Evolutionary conservation across 2,797 vertebrate genomes (phyloP), one percentile per base, ranked within the genome.

Genomic region (Crypturellus tataupa): DNA sequence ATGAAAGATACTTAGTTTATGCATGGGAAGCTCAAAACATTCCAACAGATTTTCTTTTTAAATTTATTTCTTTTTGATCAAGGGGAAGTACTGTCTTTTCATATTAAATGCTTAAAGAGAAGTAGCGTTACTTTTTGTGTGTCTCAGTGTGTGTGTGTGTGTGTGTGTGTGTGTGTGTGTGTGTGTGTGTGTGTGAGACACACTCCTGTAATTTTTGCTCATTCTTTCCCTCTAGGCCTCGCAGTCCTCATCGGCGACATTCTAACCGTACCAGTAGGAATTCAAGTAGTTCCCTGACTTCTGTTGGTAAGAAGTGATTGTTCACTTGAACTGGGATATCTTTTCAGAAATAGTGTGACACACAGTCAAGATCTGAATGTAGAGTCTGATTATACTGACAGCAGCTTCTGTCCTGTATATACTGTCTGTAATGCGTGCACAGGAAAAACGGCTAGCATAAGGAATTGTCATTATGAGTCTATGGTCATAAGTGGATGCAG

Each of bases 201-300:
- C 55, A 39, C 40, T 33, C 29, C 16, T 8, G 18, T 81, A 33
- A 64, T 51, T 77, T 46, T 70, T 65, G 5, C 77, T 65, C 39
- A 1, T 75, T 88, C 7, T 89, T 95, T 92, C 88, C 82, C 73
- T 94, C 15, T 53, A 99, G 99, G 97, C 98, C 98, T 49, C 98
- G 98, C 95, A 99, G 99, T 97, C 99, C 99, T 83, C 98, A 98
- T 12, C 91, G 95, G 69, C 97, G 99, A 94, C 97, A 98, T 93
- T 98, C 98, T 70, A 97, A 95, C 84, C 98, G 98, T 53, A 92
- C 98, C 87, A 89, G 96, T 89, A 98, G 98, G 94, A 98, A 97
- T 85, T 97, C 98, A 19, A 97, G 96, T 47, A 97, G 94, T 85
- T 98, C 98, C 6, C 98, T 99, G 96, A 99, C 99, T 78, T 99